Base-by-base conservation (phyloP, 2,797 vertebrate genomes). In the Urophycis tenuis region DNA sequence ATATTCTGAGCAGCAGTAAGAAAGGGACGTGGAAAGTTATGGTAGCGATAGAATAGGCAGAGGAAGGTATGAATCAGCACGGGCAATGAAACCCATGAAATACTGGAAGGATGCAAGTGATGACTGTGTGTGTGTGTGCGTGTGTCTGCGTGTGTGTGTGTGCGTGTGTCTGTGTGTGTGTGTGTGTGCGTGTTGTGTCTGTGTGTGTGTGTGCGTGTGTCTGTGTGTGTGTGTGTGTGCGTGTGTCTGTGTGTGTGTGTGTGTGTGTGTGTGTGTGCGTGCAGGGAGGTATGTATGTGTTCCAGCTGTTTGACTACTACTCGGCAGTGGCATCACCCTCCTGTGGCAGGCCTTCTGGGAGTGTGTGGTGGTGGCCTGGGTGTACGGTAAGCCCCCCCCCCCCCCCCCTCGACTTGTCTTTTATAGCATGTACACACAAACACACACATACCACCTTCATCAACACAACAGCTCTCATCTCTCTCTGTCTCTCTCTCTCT, bases 291-390 rank as follows among this genome's bases (percentile, higher is more conserved):
- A 94, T 95, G 94, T 95, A 95, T 85, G 93, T 95, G 81, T 95
- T 95, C 88, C 94, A 95, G 87, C 90, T 95, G 82, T 95, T 95
- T 86, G 94, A 95, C 88, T 94, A 95, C 91, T 95, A 95, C 85
- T 95, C 94, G 10, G 94, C 74, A 95, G 94, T 81, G 94, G 94
- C 80, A 94, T 95, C 85, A 94, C 94, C 35, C 86, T 95, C 72
- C 85, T 95, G 79, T 95, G 94, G 94, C 94, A 95, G 87, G 93
- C 94, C 67, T 95, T 95, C 90, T 95, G 94, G 94, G 93, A 95
- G 88, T 95, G 94, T 81, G 92, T 95, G 76, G 94, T 94, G 83
- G 92, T 95, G 53, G 94, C 93, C 22, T 95, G 94, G 94, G 94
- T 95, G 79, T 95, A 95, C 83, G 94, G 94, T 95, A 86, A 93